A percentile compares a stretch with the other conserved stretches of the same genome.
These are phyloP conservation scores for Rattus rattus DNA, from an alignment of 2,113 vertebrate genomes.

Conservation along the genomic window DNA sequence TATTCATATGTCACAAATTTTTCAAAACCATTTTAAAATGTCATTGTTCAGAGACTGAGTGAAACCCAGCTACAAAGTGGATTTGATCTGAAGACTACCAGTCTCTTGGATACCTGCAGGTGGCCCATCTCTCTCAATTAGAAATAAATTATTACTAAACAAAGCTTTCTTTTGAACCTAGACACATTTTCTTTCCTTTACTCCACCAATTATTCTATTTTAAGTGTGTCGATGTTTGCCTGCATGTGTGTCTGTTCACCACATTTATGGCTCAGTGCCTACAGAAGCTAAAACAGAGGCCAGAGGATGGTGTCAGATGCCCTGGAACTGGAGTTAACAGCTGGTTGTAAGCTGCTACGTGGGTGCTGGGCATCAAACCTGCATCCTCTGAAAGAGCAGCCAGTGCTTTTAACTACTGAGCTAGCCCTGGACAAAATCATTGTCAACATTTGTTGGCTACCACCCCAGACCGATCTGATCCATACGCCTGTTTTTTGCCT, in stretches of 20 bases:
- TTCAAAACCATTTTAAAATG: neutral
- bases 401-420: neutral
- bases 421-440: neutral
- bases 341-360: neutral
- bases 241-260: neutral
- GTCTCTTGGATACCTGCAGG: neutral
- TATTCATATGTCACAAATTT: conserved; percentile 19
- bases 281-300: neutral
- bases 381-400: neutral
- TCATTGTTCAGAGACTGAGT: neutral
- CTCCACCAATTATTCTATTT: neutral
- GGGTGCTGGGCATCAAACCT: neutral
- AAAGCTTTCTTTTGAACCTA: conserved; percentile 31
- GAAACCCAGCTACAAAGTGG: neutral
- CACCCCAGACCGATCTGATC: neutral
- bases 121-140: neutral
- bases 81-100: conserved; percentile 33
- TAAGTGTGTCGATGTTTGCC: neutral
- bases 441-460: conserved; percentile 35
- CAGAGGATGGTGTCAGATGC: neutral
- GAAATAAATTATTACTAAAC: conserved; percentile 50
- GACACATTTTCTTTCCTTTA: neutral
- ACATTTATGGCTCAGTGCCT: neutral
- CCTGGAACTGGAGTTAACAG: neutral
- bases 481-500: conserved; percentile 28